Conservation (phyloP, 1,140 invertebrate genomes). For the Notospermus geniculatus region DNA sequence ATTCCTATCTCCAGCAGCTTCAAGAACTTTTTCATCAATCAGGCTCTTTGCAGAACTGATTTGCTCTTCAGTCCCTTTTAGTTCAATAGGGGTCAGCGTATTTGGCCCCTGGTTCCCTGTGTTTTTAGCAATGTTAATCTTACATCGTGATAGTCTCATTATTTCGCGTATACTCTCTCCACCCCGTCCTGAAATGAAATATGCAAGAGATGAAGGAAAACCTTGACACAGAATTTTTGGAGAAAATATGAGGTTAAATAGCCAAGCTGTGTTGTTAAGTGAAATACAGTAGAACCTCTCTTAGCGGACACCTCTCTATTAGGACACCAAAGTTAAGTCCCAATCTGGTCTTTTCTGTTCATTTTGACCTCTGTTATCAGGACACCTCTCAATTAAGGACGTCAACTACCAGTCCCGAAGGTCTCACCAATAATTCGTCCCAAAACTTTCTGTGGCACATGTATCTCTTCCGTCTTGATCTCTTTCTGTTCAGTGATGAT, state of each 20-base stretch:
- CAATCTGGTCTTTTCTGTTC: too few species aligned
- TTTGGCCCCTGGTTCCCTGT: constrained; percentile 26
- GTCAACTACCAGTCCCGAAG: constrained; percentile 53
- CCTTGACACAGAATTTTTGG: too few species aligned
- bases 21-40: constrained; percentile 64
- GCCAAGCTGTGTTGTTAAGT: too few species aligned
- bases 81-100: constrained; percentile 52
- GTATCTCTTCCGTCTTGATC: constrained; percentile 65
- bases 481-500: constrained; percentile 68
- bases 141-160: constrained; percentile 64
- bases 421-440: constrained; percentile 67
- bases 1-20: constrained; percentile 57
- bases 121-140: constrained; percentile 60
- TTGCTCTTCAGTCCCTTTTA: constrained; percentile 64
- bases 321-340: too few species aligned
- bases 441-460: constrained; percentile 63
- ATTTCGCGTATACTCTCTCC: constrained; percentile 72
- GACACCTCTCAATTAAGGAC: too few species aligned
- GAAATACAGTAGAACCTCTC: too few species aligned
- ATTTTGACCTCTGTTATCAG: too few species aligned
- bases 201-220: background rate
- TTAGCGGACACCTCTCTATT: too few species aligned
- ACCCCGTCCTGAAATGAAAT: constrained; percentile 49
- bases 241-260: too few species aligned
- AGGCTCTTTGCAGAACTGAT: constrained; percentile 62